Base-by-base conservation (phyloP, 1,140 invertebrate species). In the Dinothrombium tinctorium region DNA sequence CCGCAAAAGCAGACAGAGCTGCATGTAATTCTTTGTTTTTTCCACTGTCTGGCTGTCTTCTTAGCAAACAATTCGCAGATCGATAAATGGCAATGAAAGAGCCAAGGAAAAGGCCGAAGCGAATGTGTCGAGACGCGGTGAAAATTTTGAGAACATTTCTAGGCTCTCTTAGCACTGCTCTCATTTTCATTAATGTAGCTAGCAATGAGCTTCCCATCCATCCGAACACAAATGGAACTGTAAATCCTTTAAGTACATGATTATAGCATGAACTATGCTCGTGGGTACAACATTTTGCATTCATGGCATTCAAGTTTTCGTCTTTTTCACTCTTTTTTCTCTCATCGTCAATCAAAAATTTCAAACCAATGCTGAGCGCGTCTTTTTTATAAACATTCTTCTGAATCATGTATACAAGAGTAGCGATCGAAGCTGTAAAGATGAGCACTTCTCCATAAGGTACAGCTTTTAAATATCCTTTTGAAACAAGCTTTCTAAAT, bases 1-100 rank as follows among this genome's bases (percentile, higher is more conserved):
- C 49, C n/a, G 46, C 21, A 2, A 47, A 31, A 11, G 41, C 49
- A 32, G 44, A 44, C 4, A 48, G 44, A 14, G 45, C 11, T 8
- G 44, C 46, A 43, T 47, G 45, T 3, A 31, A 19, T 7, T 40
- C 22, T 19, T 14, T 15, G 9, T 41, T 11, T 19, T 21, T 17
- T 23, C 44, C 37, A 22, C 20, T 38, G 9, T 39, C 25, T 6
- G 24, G 31, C 4, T 20, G 15, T 39, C 49, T 42, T 12, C 49
- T 20, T 4, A 48, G 12, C 14, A 44, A 17, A 32, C 48, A 49
- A 33, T 36, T 47, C 19, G 14, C 20, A 7, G 17, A 8, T 17
- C 33, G 31, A 12, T 15, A 41, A 14, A 28, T 21, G 4, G 40
- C 17, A 17, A 20, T 8, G 14, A 41, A 35, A 2, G 24, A 11